Conservation (phyloP, 1,140 invertebrate species). For the Pseudomyrmex sp. region DNA sequence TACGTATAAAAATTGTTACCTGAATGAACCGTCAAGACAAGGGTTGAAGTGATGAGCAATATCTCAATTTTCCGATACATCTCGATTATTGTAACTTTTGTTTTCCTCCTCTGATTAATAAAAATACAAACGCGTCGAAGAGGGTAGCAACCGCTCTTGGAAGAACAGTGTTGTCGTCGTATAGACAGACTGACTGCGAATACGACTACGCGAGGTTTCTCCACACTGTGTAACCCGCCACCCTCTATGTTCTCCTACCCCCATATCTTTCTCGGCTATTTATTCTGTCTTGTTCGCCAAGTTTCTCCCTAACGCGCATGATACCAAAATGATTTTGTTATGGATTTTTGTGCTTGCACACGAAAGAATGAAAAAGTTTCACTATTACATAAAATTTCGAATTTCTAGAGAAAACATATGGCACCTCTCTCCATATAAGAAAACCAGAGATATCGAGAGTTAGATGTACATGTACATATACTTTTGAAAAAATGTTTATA, state of each 20-base stretch:
- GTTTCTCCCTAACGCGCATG: constrained; percentile 7
- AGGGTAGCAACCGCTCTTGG: background rate
- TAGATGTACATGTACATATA: too few species aligned
- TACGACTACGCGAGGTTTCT: constrained; percentile 27
- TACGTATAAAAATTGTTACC: constrained; percentile 2
- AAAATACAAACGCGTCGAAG: background rate
- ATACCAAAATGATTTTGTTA: background rate
- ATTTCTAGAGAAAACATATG: too few species aligned
- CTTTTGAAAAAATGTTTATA: too few species aligned
- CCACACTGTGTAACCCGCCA: background rate
- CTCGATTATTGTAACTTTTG: background rate
- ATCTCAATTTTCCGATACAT: constrained; percentile 26
- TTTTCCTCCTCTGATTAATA: background rate
- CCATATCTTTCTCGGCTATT: background rate
- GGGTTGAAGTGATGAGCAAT: background rate
- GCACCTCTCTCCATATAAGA: too few species aligned
- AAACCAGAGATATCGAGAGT: too few species aligned
- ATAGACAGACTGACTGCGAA: constrained; percentile 28
- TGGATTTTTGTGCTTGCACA: too few species aligned
- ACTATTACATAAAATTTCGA: too few species aligned
- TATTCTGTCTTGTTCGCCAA: background rate
- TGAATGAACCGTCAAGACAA: constrained; percentile 11
- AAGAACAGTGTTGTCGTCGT: background rate
- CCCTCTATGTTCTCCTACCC: constrained; percentile 39
- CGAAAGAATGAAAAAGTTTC: too few species aligned